Evolutionary conservation across 1,140 invertebrate genomes (phyloP), one percentile per base, ranked within the genome.

Genomic region (Calephelis virginiensis): DNA sequence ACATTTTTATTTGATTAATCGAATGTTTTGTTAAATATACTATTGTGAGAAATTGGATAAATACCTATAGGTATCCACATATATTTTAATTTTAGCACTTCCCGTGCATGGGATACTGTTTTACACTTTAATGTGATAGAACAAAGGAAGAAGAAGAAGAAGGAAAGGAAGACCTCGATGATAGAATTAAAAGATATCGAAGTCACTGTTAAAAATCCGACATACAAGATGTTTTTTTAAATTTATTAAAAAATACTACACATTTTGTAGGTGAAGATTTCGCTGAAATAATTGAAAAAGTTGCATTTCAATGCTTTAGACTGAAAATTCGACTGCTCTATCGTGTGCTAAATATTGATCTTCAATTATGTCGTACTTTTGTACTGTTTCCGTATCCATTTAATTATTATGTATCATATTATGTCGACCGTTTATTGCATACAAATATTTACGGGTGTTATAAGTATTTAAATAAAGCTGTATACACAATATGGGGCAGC

Each of bases 261-360:
- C 14, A 8, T n/a, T 17, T 37, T 8, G 11, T 59, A 40, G 11
- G 5, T 11, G n/a, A 1, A 14, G 0, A 45, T 45, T 62, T 6
- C 45, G 40, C 13, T 62, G 8, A 45, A 13, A 46, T 17, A 62
- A 62, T 62, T 43, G 43, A 75, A 77, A 79, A 81, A 67, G 49
- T 69, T 76, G 81, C 81, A 83, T 83, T 83, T 83, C 45, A 59
- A 77, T 75, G 68, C 72, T 76, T 72, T 77, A 75, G 77, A 82
- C 75, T 85, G 79, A 78, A 70, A 64, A 70, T 75, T 68, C 59
- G 82, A 82, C 82, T 84, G 78, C 67, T 78, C 69, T 60, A 70
- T 64, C 59, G 70, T 75, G 79, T 83, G 82, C 80, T 85, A 80
- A 83, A 81, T 76, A 71, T 70, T 76, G 76, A 38, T 45, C 50